These are phyloP conservation scores for Onychostoma macrolepis DNA, from an alignment of 2,113 vertebrate genomes.

Conservation along the genomic window DNA sequence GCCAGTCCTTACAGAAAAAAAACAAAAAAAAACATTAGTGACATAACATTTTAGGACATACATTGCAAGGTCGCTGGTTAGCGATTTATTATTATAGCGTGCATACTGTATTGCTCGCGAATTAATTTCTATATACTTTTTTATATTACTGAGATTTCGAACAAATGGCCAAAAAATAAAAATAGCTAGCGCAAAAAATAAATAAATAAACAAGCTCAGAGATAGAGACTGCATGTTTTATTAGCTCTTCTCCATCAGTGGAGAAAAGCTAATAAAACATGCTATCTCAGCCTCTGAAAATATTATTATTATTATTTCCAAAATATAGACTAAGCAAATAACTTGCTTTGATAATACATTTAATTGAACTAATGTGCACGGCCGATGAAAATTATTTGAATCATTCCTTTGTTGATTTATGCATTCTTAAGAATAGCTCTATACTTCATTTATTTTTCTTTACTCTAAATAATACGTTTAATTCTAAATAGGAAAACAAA, in stretches of 20 bases:
- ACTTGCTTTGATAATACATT: not conserved
- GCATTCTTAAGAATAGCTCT: not conserved
- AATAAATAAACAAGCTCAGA: not conserved
- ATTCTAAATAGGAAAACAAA: not conserved
- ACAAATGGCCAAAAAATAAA: too few relatives aligned
- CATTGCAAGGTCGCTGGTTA: not conserved
- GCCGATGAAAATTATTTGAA: not conserved
- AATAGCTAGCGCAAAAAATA: too few relatives aligned
- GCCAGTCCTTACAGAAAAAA: slow-evolving; percentile 66
- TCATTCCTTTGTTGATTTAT: not conserved
- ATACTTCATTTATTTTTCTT: not conserved
- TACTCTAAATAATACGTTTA: not conserved
- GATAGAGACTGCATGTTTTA: not conserved
- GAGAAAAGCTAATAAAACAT: not conserved
- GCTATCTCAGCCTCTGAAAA: not conserved
- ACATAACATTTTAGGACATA: slow-evolving; percentile 11
- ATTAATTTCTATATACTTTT: not conserved
- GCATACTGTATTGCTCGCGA: not conserved
- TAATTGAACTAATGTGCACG: not conserved
- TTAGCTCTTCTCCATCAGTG: not conserved
- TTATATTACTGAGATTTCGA: too few relatives aligned
- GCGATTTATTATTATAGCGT: not conserved
- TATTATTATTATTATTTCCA: not conserved
- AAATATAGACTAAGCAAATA: not conserved
- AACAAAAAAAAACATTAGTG: not conserved